Base-by-base conservation (phyloP, 1,140 invertebrate genomes). In the Drosophila pectinifera region DNA sequence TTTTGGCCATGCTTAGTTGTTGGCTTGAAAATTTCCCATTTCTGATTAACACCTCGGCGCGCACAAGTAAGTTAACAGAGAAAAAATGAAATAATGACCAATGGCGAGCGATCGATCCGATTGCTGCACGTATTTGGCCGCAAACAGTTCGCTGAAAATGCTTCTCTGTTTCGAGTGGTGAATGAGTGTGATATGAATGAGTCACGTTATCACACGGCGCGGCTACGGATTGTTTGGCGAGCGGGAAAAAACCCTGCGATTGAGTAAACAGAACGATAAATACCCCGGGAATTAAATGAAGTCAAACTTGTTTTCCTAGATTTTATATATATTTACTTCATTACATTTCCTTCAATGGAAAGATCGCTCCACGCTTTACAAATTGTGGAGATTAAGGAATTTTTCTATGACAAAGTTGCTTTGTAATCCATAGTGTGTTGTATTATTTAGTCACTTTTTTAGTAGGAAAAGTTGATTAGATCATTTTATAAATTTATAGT, bases 1-100 rank as follows among this genome's bases (percentile, higher is more conserved):
- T 75, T 64, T 64, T 65, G 61, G 43, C 42, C 68, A 75, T 73
- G 59, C 53, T 73, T 75, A 46, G 68, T 72, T 72, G 63, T 70
- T 72, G 41, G 55, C 46, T 48, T 51, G 26, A 75, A 75, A 74
- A 65, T 75, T 77, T 69, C 73, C 73, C 49, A 77, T 57, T 68
- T 55, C 55, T 77, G 62, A 77, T 77, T 77, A 77, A 48, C 73
- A 77, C 73, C 73, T 77, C 20, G 11, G 1, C 26, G 10, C n/a
- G 31, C 14, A 24, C 28, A 61, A 64, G 54, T 73, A 41, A 48
- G 56, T 53, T 53, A 62, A 55, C 41, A 41, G 67, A 39, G 34
- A 13, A 13, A 18, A 36, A 18, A 62, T 46, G 22, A 34, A 24
- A 51, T 42, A 53, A 62, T 59, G 68, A 64, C 58, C 48, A 70